Evolutionary conservation across 2,888 invertebrate genomes (phyloP).

Genomic region (Noctuana brunneofusca): DNA sequence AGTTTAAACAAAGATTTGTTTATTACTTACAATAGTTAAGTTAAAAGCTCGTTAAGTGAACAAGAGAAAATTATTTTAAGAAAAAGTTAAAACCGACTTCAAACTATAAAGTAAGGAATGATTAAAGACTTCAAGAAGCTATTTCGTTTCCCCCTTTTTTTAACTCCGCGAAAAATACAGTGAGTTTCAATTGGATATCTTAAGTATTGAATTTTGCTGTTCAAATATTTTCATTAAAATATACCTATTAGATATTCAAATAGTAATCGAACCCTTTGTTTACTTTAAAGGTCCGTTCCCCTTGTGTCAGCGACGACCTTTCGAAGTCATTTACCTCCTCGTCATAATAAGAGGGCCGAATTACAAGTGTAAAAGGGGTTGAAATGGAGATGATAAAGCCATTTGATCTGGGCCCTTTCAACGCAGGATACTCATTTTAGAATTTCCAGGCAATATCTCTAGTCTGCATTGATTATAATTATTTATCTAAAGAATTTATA

Average conservation of each 20-base stretch:
- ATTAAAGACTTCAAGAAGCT: too few species aligned
- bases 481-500: too few species aligned
- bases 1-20: too few species aligned
- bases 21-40: background rate
- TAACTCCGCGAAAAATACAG: too few species aligned
- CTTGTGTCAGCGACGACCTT: conserved; percentile 1
- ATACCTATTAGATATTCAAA: too few species aligned
- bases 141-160: too few species aligned
- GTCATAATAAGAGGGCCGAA: background rate
- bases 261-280: background rate
- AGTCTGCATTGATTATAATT: background rate
- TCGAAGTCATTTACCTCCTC: conserved; percentile 8
- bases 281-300: background rate
- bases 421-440: background rate
- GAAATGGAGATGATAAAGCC: background rate
- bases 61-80: too few species aligned
- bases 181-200: too few species aligned
- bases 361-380: conserved; percentile 5
- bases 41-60: background rate
- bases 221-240: background rate
- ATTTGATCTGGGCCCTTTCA: conserved; percentile 3
- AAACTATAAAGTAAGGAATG: too few species aligned
- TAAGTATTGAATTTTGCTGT: background rate
- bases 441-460: background rate
- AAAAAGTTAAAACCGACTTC: too few species aligned